Conservation (phyloP, 2,113 vertebrate genomes). For the Marmota monax region DNA sequence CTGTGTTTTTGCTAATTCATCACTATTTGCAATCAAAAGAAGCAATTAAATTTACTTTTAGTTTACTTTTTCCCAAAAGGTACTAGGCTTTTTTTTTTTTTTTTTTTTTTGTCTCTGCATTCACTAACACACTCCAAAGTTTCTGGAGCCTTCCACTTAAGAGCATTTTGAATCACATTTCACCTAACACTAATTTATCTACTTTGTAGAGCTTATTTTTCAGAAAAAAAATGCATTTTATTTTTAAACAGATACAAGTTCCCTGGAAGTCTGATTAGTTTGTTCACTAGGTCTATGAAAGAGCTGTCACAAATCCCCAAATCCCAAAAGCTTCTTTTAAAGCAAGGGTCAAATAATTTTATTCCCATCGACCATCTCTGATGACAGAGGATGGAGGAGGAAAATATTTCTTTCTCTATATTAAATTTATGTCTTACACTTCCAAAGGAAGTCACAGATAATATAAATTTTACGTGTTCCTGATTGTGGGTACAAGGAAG, state of each 20-base stretch:
- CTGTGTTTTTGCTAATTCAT: background rate
- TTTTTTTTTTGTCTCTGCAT: background rate
- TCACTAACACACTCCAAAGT: background rate
- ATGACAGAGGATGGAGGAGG: background rate
- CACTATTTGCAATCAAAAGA: conserved; percentile 43
- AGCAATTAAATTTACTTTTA: conserved; percentile 26
- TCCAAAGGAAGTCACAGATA: background rate
- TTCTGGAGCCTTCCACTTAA: conserved; percentile 43
- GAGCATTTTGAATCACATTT: background rate
- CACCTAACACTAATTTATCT: background rate
- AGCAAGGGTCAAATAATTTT: conserved; percentile 52
- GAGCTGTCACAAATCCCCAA: background rate
- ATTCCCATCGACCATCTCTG: background rate
- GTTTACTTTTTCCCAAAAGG: conserved; percentile 7
- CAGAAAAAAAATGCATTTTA: background rate
- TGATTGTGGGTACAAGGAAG: background rate
- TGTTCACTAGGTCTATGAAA: conserved; percentile 36
- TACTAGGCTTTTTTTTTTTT: background rate
- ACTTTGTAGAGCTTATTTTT: background rate
- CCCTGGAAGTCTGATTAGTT: conserved; percentile 46
- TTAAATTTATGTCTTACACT: background rate
- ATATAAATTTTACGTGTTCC: background rate
- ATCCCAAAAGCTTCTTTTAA: conserved; percentile 19
- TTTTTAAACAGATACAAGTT: background rate
- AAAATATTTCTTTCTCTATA: background rate